Base-by-base conservation (phyloP, 2,888 invertebrate species). In the Apamea epomidion region DNA sequence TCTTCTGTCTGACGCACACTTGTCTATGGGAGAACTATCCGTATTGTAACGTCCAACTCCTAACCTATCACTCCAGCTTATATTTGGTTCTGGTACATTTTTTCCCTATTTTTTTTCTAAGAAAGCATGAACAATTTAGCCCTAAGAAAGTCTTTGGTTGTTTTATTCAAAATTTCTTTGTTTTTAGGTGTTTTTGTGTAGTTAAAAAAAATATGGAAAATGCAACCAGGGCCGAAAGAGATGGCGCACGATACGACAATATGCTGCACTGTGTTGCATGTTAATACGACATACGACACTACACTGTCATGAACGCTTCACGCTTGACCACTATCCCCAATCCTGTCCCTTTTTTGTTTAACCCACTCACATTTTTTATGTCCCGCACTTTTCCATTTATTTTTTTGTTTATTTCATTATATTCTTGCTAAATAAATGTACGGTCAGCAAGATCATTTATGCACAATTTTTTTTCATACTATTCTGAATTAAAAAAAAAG, bases 211-310 rank as follows among this genome's bases (percentile, higher is more conserved):
- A 51, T 90, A 88, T 90, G 93, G 93, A 96, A 96, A 96, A 96
- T 95, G 95, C 92, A 91, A 97, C 96, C 97, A 97, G 97, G 97
- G 97, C 96, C 96, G 97, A 97, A 97, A 97, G 97, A 97, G 96
- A 96, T 95, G 94, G 90, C 90, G 90, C 91, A 95, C 92, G 93
- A 92, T 91, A 91, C 93, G 93, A 94, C 93, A 91, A 88, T 92
- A 94, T 93, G 92, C 88, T 88, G 94, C 95, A 95, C 95, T 92
- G 92, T 93, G 91, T 92, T 91, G 95, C 95, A 96, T 95, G 95
- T 91, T 68, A n/a, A 42, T 88, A 88, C 71, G 73, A 81, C 78
- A 84, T 80, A 64, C 60, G 76, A 86, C 81, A 82, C 64, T 80
- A 84, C 86, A 90, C 82, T 82, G 83, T 89, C 83, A 87, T 90